Evolutionary conservation across 2,113 vertebrate species (phyloP), one percentile per base, ranked within the genome.

Genomic region (Tetraodon nigroviridis): DNA sequence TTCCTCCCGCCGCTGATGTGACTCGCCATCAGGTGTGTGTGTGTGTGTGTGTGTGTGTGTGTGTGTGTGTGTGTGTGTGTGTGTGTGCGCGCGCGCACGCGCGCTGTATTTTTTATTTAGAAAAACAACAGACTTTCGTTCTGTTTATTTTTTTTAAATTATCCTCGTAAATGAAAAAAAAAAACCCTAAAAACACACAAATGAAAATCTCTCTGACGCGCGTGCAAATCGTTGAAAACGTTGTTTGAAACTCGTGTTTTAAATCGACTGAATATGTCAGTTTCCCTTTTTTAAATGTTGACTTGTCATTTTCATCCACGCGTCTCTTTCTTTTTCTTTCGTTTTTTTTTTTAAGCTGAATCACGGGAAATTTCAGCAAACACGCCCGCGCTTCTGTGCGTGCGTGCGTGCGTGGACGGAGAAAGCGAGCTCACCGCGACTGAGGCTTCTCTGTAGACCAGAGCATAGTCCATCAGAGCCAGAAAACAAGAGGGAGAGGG

Each of bases 301-400:
- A 27, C 24, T 27, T 27, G 5, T 27, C 2, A 27, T 27, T 27
- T 27, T 27, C 24, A 27, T 27, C 24, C 24, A 3, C 24, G 3
- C 24, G 3, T 27, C 24, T 1, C 24, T 27, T 6, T 79, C 68
- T 68, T 18, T 71, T 80, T 69, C 79, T 82, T 58, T 27, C 61
- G 46, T 29, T 60, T 51, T 27, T 6, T 4, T 27, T 27, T 63
- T 79, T 84, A 74, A 85, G 81, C 81, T 84, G 85, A 85, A 64
- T 85, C 71, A 84, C 71, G 51, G 66, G 51, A 81, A 80, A 79
- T 27, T 27, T 27, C 24, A 27, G 24, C 24, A 27, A 27, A 27
- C 24, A 27, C 24, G 24, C 24, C 5, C 24, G 24, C 24, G 24
- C n/a, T n/a, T n/a, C n/a, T n/a, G n/a, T 6, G 2, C 50, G 3